Conservation (phyloP, 2,888 invertebrate genomes). For the Autographa pulchrina region DNA sequence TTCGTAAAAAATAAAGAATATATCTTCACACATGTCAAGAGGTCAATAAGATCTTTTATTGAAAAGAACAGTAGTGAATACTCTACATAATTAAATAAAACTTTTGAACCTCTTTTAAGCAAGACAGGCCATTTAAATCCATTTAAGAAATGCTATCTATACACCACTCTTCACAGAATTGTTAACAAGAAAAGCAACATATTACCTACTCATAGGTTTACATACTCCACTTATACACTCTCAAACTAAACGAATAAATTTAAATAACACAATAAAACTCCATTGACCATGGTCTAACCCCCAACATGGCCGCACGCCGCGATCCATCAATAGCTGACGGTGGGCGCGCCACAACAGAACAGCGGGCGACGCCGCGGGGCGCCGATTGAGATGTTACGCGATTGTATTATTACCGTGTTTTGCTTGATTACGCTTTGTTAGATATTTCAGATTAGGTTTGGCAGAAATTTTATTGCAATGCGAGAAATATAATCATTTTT, state of each 20-base stretch:
- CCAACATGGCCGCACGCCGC: slow-evolving; percentile 38
- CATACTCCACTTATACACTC: neutral
- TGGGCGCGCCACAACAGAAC: slow-evolving; percentile 65
- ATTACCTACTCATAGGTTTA: neutral
- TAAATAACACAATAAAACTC: slow-evolving; percentile 48
- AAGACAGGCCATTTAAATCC: too few species aligned
- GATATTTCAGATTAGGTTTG: slow-evolving; percentile 46
- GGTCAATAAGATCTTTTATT: too few species aligned
- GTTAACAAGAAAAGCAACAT: neutral
- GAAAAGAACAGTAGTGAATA: too few species aligned
- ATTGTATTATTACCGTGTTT: slow-evolving; percentile 54
- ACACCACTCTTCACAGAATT: neutral
- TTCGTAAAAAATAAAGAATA: too few species aligned
- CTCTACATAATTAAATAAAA: too few species aligned
- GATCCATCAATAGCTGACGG: slow-evolving; percentile 47
- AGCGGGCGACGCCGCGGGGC: slow-evolving; percentile 66
- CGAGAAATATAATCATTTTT: neutral
- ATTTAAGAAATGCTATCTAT: too few species aligned
- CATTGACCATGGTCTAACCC: slow-evolving; percentile 25
- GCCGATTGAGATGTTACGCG: slow-evolving; percentile 64
- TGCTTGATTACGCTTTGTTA: slow-evolving; percentile 56
- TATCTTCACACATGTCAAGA: too few species aligned
- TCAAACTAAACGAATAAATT: slow-evolving; percentile 20
- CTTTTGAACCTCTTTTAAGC: too few species aligned
- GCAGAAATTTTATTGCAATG: neutral